Conservation (phyloP, 2,888 invertebrate genomes). For the Lampropteryx suffumata region DNA sequence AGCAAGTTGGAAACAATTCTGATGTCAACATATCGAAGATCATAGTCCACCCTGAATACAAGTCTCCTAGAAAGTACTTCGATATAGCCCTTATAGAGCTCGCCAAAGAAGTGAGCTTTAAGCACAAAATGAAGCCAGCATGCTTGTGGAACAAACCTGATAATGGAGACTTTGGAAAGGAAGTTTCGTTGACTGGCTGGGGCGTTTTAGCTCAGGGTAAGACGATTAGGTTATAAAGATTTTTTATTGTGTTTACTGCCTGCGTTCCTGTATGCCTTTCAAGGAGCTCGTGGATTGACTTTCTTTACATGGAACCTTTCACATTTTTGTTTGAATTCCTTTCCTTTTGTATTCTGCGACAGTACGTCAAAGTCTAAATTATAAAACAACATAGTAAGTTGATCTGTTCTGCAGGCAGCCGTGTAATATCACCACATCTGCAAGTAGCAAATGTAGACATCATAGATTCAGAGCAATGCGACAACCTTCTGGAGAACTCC, state of each 20-base stretch:
- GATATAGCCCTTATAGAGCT: conserved; percentile 63
- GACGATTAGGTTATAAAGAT: no score
- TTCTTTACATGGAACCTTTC: no score
- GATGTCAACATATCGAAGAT: conserved; percentile 27
- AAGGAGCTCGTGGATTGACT: no score
- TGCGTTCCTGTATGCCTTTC: no score
- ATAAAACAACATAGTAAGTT: no score
- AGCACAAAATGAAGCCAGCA: conserved; percentile 51
- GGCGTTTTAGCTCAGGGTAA: conserved; percentile 55
- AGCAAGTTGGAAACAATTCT: no score
- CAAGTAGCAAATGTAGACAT: conserved; percentile 54
- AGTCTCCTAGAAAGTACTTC: conserved; percentile 53
- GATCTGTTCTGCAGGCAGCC: conserved; percentile 9
- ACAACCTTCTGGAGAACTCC: conserved; percentile 38
- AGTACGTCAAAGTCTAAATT: no score
- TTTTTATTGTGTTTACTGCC: no score
- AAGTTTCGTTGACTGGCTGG: conserved; percentile 60
- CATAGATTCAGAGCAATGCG: conserved; percentile 48
- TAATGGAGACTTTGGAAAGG: conserved; percentile 35
- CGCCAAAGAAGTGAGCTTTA: conserved; percentile 39
- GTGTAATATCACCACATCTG: conserved; percentile 45
- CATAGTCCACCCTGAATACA: conserved; percentile 53
- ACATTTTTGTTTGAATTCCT: no score
- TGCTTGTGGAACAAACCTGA: conserved; percentile 55
- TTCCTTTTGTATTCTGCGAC: no score